Conservation (phyloP, 1,140 invertebrate genomes). For the Drosophila ambigua region DNA sequence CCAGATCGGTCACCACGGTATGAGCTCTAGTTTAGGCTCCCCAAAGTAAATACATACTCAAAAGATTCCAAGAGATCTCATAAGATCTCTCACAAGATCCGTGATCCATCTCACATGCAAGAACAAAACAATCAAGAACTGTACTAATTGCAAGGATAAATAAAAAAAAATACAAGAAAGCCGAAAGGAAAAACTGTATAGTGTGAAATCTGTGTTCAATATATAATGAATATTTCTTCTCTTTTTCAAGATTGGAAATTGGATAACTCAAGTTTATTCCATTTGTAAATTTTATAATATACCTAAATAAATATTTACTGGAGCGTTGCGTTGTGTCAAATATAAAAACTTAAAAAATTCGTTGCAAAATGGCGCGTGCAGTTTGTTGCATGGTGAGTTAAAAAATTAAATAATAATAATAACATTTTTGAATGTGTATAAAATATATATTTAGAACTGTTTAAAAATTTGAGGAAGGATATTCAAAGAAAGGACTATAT, state of each 20-base stretch:
- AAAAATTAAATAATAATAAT: background rate
- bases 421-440: background rate
- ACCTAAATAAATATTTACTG: conserved; percentile 62
- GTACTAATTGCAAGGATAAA: conserved; percentile 57
- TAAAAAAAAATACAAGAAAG: conserved; percentile 4
- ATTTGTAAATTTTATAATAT: conserved; percentile 54
- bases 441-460: background rate
- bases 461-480: background rate
- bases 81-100: conserved; percentile 13
- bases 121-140: conserved; percentile 30
- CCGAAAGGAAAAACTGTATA: conserved; percentile 28
- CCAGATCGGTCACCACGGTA: conserved; percentile 83
- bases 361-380: conserved; percentile 83
- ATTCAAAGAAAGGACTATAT: background rate
- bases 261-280: conserved; percentile 69
- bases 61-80: conserved; percentile 27
- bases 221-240: conserved; percentile 46
- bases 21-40: conserved; percentile 82
- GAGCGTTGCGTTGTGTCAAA: conserved; percentile 72
- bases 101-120: conserved; percentile 13
- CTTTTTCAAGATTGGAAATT: conserved; percentile 75
- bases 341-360: conserved; percentile 48
- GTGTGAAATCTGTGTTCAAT: conserved; percentile 41
- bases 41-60: conserved; percentile 59
- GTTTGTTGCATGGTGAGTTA: conserved; percentile 81